Conservation (phyloP, 30 jellyfish, hydroid and myxozoan genomes). For the Mastigias papua region DNA sequence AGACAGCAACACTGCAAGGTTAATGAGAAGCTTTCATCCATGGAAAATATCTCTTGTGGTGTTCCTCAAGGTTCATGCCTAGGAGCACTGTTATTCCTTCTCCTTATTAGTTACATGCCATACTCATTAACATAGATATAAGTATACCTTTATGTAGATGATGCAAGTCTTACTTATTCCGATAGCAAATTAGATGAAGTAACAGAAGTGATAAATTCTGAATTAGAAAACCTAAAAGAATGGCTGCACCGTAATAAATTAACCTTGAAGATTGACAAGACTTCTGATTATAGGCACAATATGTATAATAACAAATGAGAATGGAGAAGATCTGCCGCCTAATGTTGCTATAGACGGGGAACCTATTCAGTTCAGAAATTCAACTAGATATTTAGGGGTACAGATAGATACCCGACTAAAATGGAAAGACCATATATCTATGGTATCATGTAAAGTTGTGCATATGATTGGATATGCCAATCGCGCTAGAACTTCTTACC, state of each 20-base stretch:
- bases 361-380: neutral
- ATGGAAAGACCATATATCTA: neutral
- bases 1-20: neutral
- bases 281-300: neutral
- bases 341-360: neutral
- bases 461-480: neutral
- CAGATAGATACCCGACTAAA: neutral
- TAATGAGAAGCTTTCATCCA: neutral
- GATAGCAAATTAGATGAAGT: neutral
- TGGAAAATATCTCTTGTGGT: neutral
- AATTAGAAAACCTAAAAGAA: neutral
- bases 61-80: slow-evolving; percentile 4
- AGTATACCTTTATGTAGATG: neutral
- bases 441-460: neutral
- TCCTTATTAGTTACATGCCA: neutral
- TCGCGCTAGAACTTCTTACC: neutral
- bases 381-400: neutral
- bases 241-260: neutral
- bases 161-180: neutral
- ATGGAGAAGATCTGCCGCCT: neutral
- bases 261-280: neutral
- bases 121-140: neutral
- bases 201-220: slow-evolving; percentile 1
- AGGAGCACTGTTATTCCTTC: slow-evolving; percentile 3
- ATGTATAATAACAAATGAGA: neutral